phyloP scores from a whole-genome alignment of 1,140 invertebrate genomes.

The Brachionus angularis region DNA sequence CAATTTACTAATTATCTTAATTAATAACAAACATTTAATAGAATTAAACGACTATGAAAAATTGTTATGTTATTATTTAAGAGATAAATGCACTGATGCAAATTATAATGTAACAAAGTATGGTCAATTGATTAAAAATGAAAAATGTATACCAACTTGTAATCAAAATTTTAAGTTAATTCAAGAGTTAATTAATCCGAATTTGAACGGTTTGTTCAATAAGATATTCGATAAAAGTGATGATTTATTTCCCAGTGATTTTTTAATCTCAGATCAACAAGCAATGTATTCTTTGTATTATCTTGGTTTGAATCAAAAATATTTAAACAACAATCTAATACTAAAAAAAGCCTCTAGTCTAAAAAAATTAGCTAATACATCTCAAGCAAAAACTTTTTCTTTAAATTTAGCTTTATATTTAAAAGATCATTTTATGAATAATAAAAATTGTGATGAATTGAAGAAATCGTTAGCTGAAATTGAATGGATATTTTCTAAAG shows the following conservation, averaged over 20 bases:
- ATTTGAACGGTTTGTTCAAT: neutral
- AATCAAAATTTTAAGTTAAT: neutral
- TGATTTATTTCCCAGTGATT: neutral
- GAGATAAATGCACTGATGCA: neutral
- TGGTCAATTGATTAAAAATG: neutral
- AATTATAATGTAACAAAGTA: neutral
- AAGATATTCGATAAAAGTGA: neutral
- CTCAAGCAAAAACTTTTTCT: neutral
- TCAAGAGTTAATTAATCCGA: slow-evolving; percentile 2
- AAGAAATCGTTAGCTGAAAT: neutral
- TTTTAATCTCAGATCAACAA: neutral
- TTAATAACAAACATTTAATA: neutral
- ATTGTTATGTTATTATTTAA: neutral
- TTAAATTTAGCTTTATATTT: neutral
- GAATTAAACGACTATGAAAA: neutral
- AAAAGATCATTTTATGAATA: neutral
- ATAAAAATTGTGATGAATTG: neutral
- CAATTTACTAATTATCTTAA: neutral
- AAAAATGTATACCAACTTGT: slow-evolving; percentile 20
- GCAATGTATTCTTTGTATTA: neutral
- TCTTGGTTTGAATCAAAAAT: neutral
- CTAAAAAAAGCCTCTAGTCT: neutral
- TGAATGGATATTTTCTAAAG: slow-evolving; percentile 2
- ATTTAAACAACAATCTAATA: too few species aligned
- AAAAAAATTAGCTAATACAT: neutral